Evolutionary conservation across 2,113 vertebrate species (phyloP), one percentile per base, ranked within the genome.

Genomic region (Puffinus mauretanicus): DNA sequence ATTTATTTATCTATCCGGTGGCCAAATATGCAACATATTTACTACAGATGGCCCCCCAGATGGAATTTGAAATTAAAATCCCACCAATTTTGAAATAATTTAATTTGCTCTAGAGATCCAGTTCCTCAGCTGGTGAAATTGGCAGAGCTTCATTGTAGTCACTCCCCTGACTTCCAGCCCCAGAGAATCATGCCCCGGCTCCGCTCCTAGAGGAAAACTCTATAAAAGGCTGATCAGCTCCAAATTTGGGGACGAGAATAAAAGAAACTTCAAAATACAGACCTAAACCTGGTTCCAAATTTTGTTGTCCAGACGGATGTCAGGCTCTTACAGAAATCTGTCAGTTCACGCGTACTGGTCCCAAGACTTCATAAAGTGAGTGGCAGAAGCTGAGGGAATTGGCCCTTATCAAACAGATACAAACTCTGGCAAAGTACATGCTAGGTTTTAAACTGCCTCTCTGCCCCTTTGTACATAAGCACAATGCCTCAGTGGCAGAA

Each of bases 61-160:
- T 95, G 95, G 95, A 94, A 95, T 95, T 95, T 72, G 91, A 97
- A 96, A 95, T 90, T 95, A 87, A 97, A 97, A 95, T 86, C 96
- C 94, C 66, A 85, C 89, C 79, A 82, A 96, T 95, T 96, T 82
- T 82, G 84, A 97, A 94, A 95, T 95, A 95, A 90, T 96, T 96
- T 95, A 92, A 86, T 96, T 97, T 95, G 81, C 84, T 95, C 36
- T 21, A 67, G 86, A 77, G 78, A 93, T 85, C 82, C 89, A 85
- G 29, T 58, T 91, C 84, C 60, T 97, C 94, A 95, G 95, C 93
- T 94, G 97, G 89, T 90, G 38, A 82, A 96, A 79, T 82, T 97
- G 94, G 95, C 95, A 96, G 61, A 82, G 70, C 54, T 97, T 94
- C 86, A n/a, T 27, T 0, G 0, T 21, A 94, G 78, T 94, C 64